A percentile compares a stretch with the other conserved stretches of the same genome.
These are phyloP conservation scores for Amia ocellicauda DNA, from an alignment of 2,113 vertebrate species.

Conservation along the genomic window DNA sequence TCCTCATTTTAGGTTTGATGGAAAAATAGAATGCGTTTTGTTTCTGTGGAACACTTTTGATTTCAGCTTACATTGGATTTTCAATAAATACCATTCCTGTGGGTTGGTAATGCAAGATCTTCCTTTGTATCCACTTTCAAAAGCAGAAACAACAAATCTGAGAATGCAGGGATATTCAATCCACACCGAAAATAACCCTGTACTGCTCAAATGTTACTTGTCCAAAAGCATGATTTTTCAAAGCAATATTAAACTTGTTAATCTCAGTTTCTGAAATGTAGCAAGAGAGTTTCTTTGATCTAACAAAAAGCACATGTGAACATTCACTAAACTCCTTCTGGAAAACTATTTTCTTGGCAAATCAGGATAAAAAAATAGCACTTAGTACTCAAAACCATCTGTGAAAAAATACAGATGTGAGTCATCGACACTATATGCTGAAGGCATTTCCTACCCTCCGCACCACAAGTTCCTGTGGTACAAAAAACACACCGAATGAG, in stretches of 20 bases:
- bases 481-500: neutral
- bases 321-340: slow-evolving; percentile 1
- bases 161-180: neutral
- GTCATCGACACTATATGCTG: slow-evolving; percentile 63
- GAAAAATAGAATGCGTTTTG: no score
- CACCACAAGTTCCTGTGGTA: neutral
- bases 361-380: slow-evolving; percentile 32
- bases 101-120: no score
- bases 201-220: no score
- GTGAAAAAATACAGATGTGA: slow-evolving; percentile 62
- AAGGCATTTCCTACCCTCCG: slow-evolving; percentile 68
- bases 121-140: no score
- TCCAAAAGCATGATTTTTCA: no score
- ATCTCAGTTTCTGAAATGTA: neutral
- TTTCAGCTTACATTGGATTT: no score
- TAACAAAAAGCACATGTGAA: slow-evolving; percentile 4
- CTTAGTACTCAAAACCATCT: slow-evolving; percentile 59
- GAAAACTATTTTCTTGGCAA: neutral
- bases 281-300: slow-evolving; percentile 1
- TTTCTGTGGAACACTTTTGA: no score
- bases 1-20: neutral
- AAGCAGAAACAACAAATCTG: neutral
- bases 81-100: no score
- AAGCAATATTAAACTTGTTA: no score
- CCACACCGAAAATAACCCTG: neutral